Base-by-base conservation (phyloP, 1,140 invertebrate species). In the Calycopis cecrops region DNA sequence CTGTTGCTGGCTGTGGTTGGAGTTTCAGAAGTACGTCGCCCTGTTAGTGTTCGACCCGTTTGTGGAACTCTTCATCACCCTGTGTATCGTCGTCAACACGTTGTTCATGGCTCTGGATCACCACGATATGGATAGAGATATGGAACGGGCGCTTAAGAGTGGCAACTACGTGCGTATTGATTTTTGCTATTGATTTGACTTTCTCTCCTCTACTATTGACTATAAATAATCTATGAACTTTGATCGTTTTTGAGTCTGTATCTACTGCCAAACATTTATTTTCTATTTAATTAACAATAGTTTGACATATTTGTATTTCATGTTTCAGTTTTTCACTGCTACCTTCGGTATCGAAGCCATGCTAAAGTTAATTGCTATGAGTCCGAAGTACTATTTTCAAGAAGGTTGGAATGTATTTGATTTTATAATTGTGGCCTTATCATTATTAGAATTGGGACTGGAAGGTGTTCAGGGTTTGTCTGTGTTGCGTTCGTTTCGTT, bases 351-450 rank as follows among this genome's bases (percentile, higher is more conserved):
- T 98, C 73, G 98, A 99, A 92, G 97, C 96, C n/a, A 93, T 92
- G 28, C 88, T 98, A 84, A 99, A 99, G 86, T 90, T 99, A 59
- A 93, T 98, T 73, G 98, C 98, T 4, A 96, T 99, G 93, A 98
- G 96, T 88, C 97, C 97, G 52, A 96, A 98, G 74, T 96, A 91
- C 88, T 99, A 99, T 88, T 98, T 99, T 90, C 96, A 98, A 92
- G 97, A 98, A 87, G 96, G 97, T 54, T 99, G 97, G 97, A 99
- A 99, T 85, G 97, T 98, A 69, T 99, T 99, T 88, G 98, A 99
- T 90, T 98, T 98, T 83, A 95, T 99, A 71, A 99, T 99, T 85
- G 98, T 99, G 68, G 93, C 95, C 34, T 91, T 99, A 60, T 99
- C 98, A 62, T 89, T 99, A 55, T 88, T 99, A 63, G 98, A 99